phyloP scores from a whole-genome alignment of 2,113 vertebrate species.

The Orycteropus afer region DNA sequence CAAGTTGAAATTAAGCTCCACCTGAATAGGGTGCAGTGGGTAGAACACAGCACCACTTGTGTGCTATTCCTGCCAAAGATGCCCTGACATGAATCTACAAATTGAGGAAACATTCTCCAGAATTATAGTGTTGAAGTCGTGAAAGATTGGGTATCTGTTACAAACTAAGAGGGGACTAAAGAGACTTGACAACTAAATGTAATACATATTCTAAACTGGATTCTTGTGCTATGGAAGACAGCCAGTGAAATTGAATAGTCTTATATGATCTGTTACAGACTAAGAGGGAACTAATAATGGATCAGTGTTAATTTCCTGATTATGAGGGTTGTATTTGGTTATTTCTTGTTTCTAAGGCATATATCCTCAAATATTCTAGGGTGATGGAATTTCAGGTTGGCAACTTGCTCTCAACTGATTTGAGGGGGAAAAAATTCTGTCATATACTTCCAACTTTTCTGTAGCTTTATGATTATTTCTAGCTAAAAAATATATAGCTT shows the following conservation, averaged over 20 bases:
- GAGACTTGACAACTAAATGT: background rate
- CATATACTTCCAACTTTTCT: background rate
- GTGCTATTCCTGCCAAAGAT: background rate
- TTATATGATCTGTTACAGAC: background rate
- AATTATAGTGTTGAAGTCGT: background rate
- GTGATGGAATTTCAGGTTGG: background rate
- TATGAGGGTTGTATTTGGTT: background rate
- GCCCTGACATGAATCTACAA: background rate
- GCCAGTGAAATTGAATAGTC: background rate
- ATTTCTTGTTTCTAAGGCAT: background rate
- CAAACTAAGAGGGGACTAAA: background rate
- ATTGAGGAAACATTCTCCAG: background rate
- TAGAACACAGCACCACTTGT: background rate
- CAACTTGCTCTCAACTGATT: background rate
- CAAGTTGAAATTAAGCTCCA: background rate
- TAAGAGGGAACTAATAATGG: background rate
- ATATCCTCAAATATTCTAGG: background rate
- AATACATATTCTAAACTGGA: background rate
- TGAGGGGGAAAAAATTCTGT: background rate
- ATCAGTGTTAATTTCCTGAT: background rate
- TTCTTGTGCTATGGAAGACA: background rate
- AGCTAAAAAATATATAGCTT: background rate
- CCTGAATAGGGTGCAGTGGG: no score
- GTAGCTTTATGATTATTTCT: conserved; percentile 29
- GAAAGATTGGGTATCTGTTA: background rate